Percentiles rank a stretch among this genome's conserved stretches.
Evolutionary conservation across 2,113 vertebrate species (phyloP).

Genomic region (Tetrao urogallus): DNA sequence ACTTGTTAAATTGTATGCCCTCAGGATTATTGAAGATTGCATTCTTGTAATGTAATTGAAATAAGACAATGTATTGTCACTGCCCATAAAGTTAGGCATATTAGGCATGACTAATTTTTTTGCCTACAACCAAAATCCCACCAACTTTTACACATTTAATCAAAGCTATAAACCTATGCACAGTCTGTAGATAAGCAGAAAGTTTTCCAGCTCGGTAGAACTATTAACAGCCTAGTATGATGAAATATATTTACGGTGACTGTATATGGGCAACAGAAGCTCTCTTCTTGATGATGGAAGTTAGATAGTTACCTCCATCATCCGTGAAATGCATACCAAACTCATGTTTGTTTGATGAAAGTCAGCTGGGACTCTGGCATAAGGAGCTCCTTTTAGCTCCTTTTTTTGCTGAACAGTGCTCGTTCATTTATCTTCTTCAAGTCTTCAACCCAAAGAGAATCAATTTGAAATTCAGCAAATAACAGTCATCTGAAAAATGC

Average conservation of each 20-base stretch:
- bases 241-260: background rate
- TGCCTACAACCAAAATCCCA: background rate
- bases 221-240: background rate
- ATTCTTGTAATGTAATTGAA: constrained; percentile 7
- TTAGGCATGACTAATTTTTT: background rate
- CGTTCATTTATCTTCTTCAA: constrained; percentile 19
- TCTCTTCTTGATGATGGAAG: constrained; percentile 27
- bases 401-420: background rate
- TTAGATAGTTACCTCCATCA: constrained; percentile 6
- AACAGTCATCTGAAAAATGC: background rate
- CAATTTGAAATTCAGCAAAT: constrained; percentile 38
- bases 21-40: background rate
- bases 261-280: background rate
- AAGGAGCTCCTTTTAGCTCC: constrained; percentile 19
- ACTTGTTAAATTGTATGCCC: background rate
- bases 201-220: constrained; percentile 4
- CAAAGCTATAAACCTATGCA: background rate
- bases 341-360: constrained; percentile 19
- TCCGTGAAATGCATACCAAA: constrained; percentile 39
- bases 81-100: background rate
- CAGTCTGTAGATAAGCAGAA: background rate
- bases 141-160: background rate
- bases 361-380: constrained; percentile 13
- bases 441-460: constrained; percentile 35
- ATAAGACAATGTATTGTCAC: background rate